Evolutionary conservation across 2,888 invertebrate species (phyloP), one percentile per base, ranked within the genome.

Genomic region (Orthosia cruda): DNA sequence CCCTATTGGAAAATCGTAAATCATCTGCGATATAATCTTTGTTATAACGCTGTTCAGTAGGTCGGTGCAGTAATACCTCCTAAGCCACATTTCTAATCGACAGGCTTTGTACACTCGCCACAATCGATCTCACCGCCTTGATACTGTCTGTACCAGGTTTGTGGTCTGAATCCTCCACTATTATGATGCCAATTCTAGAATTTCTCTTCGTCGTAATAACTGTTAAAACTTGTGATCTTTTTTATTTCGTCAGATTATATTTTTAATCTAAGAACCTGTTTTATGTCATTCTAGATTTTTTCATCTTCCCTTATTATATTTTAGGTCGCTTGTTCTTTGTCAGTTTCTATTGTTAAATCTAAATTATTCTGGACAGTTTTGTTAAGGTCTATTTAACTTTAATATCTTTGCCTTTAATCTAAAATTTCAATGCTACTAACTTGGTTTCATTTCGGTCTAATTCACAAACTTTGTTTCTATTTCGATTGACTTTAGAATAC

Each of bases 21-120:
- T 63, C 16, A 58, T 62, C 54, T 45, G 15, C 12, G 0, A 49
- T 26, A 23, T 62, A 62, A 55, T 40, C 15, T 55, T 63, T 32
- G n/a, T 18, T 32, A 20, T 61, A 16, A 63, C 15, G 26, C 7
- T 40, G 18, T 57, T 71, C n/a, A n/a, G n/a, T n/a, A n/a, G n/a
- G n/a, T n/a, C 45, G 18, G 11, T 67, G 18, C n/a, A 13, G 15
- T n/a, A 63, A 66, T 81, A 26, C 63, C 59, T 49, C 47, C 26
- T 40, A 72, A 81, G 32, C 55, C 71, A 7, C 23, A 62, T 20
- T 11, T 47, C 63, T 45, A 68, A 85, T 81, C 77, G 80, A 76
- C 81, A 84, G 32, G 69, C 55, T 69, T 55, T 74, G 70, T 68
- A 55, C 26, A 65, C 61, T 71, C n/a, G 0, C 67, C 63, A 18